Evolutionary conservation across 2,113 vertebrate genomes (phyloP), one percentile per base, ranked within the genome.

Genomic region (Anolis carolinensis): DNA sequence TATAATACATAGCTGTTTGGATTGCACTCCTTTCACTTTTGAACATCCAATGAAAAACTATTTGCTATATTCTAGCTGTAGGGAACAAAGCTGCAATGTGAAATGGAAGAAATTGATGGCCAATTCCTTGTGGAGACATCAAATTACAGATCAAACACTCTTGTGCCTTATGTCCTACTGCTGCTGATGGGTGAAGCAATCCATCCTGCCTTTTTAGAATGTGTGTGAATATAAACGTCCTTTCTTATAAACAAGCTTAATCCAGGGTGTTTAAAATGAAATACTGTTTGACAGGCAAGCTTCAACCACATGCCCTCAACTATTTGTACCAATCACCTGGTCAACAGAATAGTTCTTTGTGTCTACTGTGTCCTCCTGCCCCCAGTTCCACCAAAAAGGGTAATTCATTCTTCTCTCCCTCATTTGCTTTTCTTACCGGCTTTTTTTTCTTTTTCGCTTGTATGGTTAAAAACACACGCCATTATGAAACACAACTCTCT

Each of bases 61-160:
- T 87, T 89, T 83, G 73, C 79, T 83, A 85, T 18, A 83, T 75
- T 30, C n/a, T 21, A 32, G 55, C 36, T 10, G 36, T 65, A 81
- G 39, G 39, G 39, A 44, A 44, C 2, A 44, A 44, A 44, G 5
- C 75, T 2, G 6, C 63, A 44, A 90, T 90, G 83, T 79, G 85
- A 91, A 92, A 88, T 21, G 23, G 52, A 81, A 81, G 85, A 93
- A 82, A 88, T 93, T 94, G 92, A 93, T 59, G 76, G 50, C 81
- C 89, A 90, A 90, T 92, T 91, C 92, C 94, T 93, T 82, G 74
- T 90, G 92, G 95, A 94, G 94, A 94, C 92, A 88, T 91, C 86
- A 88, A 67, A 89, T 88, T 89, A 92, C 91, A 83, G 90, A 95
- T 92, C 94, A 92, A 92, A 94, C 86, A 92, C 90, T 36, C 86